Conservation (phyloP, 1,140 invertebrate species). For the Lamellibrachia luymesi region DNA sequence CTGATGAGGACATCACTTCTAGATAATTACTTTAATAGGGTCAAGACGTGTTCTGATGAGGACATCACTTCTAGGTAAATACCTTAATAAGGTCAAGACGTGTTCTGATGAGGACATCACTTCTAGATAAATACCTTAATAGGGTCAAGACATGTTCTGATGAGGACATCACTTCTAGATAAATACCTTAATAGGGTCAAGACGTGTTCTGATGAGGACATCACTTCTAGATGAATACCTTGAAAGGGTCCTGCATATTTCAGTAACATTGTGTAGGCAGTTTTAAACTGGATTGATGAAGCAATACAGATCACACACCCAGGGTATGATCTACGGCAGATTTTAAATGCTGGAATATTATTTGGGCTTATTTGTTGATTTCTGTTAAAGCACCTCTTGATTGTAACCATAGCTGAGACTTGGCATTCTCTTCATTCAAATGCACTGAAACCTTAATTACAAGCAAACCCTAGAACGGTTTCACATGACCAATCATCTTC, state of each 20-base stretch:
- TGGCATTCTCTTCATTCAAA: no score
- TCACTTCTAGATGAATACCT: background rate
- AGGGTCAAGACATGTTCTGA: background rate
- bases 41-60: background rate
- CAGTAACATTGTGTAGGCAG: background rate
- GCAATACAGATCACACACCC: background rate
- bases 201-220: background rate
- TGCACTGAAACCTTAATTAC: no score
- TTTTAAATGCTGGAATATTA: no score
- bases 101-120: background rate
- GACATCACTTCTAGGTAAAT: background rate
- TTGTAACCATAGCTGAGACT: no score
- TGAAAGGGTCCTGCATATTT: background rate
- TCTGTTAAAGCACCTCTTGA: no score
- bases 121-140: background rate
- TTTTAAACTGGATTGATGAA: background rate
- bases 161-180: background rate
- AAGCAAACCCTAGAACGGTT: no score
- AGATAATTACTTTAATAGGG: background rate
- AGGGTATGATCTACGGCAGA: no score
- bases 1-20: background rate
- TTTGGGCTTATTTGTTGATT: no score
- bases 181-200: no score
- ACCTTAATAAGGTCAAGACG: no score
- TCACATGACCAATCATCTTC: no score